Conservation (phyloP, 2,888 invertebrate genomes). For the Branchellion lobata region DNA sequence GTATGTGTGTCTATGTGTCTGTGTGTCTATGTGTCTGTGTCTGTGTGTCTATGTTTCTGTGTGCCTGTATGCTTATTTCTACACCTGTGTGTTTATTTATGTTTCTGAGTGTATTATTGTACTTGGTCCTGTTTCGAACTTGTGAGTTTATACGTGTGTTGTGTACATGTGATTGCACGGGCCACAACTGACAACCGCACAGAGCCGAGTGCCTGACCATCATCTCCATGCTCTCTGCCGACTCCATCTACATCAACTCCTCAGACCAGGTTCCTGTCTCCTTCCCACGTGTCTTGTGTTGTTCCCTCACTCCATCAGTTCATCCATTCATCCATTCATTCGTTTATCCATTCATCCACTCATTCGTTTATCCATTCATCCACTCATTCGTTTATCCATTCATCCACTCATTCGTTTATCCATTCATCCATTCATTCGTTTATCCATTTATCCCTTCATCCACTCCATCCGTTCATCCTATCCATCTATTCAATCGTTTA, state of each 20-base stretch:
- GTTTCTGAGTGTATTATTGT: constrained; percentile 39
- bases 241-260: background rate
- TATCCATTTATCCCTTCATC: too few species aligned
- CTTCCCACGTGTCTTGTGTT: too few species aligned
- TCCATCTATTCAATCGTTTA: too few species aligned
- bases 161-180: too few species aligned
- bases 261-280: constrained; percentile 4
- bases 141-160: background rate
- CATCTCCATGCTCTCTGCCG: constrained; percentile 23
- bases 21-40: constrained; percentile 38
- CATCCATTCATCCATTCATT: too few species aligned
- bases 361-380: background rate
- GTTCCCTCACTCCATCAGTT: too few species aligned
- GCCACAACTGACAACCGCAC: background rate
- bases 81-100: too few species aligned
- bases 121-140: background rate
- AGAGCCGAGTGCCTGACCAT: constrained; percentile 6
- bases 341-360: too few species aligned
- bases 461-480: too few species aligned
- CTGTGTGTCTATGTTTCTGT: too few species aligned
- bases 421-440: background rate
- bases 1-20: background rate
- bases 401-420: background rate
- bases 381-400: background rate
- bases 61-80: constrained; percentile 62